A percentile compares a stretch with the other conserved stretches of the same genome.
phyloP scores from a whole-genome alignment of 2,888 invertebrate species.

The Lithophane leautieri region DNA sequence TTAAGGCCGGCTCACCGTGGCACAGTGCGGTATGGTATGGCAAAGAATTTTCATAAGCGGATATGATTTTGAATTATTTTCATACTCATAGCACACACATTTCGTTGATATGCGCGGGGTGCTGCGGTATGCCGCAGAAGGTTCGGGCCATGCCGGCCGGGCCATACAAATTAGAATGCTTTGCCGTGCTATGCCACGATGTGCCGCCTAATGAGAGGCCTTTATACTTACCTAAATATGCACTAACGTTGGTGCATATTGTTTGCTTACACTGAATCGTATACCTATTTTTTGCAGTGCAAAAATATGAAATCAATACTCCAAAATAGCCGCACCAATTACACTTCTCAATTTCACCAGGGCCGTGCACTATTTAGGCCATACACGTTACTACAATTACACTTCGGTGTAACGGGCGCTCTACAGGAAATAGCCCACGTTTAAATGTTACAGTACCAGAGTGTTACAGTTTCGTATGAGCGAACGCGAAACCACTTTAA shows the following conservation, averaged over 20 bases:
- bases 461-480: conserved; percentile 53
- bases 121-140: not conserved
- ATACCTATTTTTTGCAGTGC: not conserved
- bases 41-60: not conserved
- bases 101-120: not conserved
- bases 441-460: conserved; percentile 53
- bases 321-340: not conserved
- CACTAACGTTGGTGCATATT: too few species aligned
- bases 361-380: not conserved
- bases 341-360: not conserved
- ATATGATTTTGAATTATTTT: not conserved
- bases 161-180: too few species aligned
- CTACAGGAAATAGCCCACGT: conserved; percentile 54
- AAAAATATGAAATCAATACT: not conserved
- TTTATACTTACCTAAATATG: too few species aligned
- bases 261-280: not conserved
- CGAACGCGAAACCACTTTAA: conserved; percentile 46
- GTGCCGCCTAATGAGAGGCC: too few species aligned
- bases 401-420: conserved; percentile 60
- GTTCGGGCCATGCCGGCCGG: too few species aligned
- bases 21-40: not conserved
- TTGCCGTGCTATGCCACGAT: not conserved
- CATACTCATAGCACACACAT: not conserved
- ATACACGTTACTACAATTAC: conserved; percentile 29
- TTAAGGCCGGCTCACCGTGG: not conserved